Evolutionary conservation across 2,888 invertebrate species (phyloP).

Genomic region (Drosophila diplacantha): DNA sequence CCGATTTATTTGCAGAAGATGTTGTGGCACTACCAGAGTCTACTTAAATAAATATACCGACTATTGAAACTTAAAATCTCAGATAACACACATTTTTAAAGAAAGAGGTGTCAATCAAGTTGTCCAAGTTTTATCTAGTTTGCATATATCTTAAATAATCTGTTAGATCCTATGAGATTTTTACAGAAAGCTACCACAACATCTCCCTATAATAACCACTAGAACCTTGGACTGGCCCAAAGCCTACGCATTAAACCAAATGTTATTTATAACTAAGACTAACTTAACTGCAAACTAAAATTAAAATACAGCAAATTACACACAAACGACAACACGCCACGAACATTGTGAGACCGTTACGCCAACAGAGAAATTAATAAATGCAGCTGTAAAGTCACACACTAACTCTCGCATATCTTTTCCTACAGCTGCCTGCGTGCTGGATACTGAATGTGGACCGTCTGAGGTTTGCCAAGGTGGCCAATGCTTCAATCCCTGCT

Average conservation of each 20-base stretch:
- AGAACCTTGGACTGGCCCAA: conserved; percentile 45
- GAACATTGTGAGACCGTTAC: conserved; percentile 33
- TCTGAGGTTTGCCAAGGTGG: conserved; percentile 89
- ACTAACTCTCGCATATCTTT: not conserved
- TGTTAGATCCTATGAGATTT: too few species aligned
- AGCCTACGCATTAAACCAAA: conserved; percentile 31
- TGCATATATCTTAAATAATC: too few species aligned
- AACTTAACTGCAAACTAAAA: conserved; percentile 55
- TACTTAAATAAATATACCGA: too few species aligned
- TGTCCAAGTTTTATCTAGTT: too few species aligned
- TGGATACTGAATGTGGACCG: conserved; percentile 87
- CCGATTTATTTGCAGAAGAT: conserved; percentile 17
- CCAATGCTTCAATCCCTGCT: conserved; percentile 89
- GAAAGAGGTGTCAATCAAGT: too few species aligned
- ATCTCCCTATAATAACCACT: conserved; percentile 31
- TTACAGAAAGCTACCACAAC: conserved; percentile 2
- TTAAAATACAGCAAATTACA: conserved; percentile 38
- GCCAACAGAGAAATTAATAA: conserved; percentile 22
- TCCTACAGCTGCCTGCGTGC: conserved; percentile 84
- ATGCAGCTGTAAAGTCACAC: not conserved
- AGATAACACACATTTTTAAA: too few species aligned
- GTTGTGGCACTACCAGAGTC: conserved; percentile 13
- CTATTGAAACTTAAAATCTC: too few species aligned
- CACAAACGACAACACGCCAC: conserved; percentile 36
- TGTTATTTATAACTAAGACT: conserved; percentile 45